These are phyloP conservation scores for Camponotus floridanus DNA, from an alignment of 1,140 invertebrate genomes.

Conservation along the genomic window DNA sequence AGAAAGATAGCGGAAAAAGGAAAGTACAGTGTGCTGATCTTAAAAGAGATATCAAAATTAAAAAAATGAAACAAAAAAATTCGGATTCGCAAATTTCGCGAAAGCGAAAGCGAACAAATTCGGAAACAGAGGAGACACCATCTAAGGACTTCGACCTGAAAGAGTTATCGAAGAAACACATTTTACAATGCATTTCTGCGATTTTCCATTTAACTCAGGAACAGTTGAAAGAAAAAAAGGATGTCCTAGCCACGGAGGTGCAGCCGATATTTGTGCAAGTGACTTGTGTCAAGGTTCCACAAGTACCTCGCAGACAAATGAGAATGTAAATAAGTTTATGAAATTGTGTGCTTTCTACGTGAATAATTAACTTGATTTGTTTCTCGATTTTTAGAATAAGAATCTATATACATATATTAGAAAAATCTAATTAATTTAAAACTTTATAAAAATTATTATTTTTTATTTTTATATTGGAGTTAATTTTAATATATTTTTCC, in stretches of 20 bases:
- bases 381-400: not conserved
- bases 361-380: conserved; percentile 25
- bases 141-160: not conserved
- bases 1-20: too few relatives aligned
- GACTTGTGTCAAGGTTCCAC: conserved; percentile 85
- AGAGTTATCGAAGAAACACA: conserved; percentile 71
- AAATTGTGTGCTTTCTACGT: not conserved
- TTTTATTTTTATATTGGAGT: conserved; percentile 27
- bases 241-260: conserved; percentile 80
- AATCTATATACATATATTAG: not conserved
- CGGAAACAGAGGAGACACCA: not conserved
- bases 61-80: conserved; percentile 6
- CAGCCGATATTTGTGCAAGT: conserved; percentile 84
- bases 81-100: too few relatives aligned
- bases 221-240: conserved; percentile 76
- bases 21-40: too few relatives aligned
- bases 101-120: not conserved
- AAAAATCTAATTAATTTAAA: conserved; percentile 21
- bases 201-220: conserved; percentile 73
- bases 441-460: not conserved
- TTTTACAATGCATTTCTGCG: conserved; percentile 74
- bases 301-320: conserved; percentile 80
- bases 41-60: not conserved
- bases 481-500: not conserved
- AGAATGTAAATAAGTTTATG: conserved; percentile 83